Base-by-base conservation (phyloP, 2,888 invertebrate genomes). In the Hyposoter dolosus region DNA sequence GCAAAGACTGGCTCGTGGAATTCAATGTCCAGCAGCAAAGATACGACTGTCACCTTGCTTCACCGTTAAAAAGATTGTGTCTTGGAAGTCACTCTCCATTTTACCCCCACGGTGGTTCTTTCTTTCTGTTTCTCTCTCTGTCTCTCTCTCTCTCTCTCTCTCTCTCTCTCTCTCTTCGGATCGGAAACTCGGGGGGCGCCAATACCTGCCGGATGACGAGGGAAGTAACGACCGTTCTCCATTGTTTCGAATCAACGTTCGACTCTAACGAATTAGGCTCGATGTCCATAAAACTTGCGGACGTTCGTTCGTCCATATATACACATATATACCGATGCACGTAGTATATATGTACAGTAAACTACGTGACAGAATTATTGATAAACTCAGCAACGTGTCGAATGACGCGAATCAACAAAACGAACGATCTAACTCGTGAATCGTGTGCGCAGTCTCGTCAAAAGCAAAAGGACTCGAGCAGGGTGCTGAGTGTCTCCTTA, bases 251-350 rank as follows among this genome's bases (percentile, higher is more conserved):
- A 76, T 88, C 53, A 19, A 40, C 89, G 88, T 72, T 86, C 83
- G 86, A 81, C 84, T 87, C 87, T 83, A 88, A 89, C 90, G 90
- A 92, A 92, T 93, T 92, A 91, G 91, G 91, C 83, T 53, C 87
- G 91, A 91, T 91, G 92, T 82, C 91, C 91, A 92, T 92, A 92
- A 93, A 86, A 17, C 56, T 81, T 43, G 69, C 50, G 53, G 56
- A 82, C 63, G 56, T 65, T 50, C 69, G 19, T 72, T 66, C 75
- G 68, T 6, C 40, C 35, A 63, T 53, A 77, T 32, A 53, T 28
- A 45, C 32, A 40, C 23, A 63, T 53, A 23, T 3, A 45, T 75
- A 50, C 28, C 9, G 17, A 43, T 66, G 80, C 43, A 12, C 45
- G 45, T 32, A 40, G 60, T 79, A 50, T 19, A 68, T 79, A 56